Base-by-base conservation (phyloP, 1,140 invertebrate genomes). In the Leguminivora glycinivorella region DNA sequence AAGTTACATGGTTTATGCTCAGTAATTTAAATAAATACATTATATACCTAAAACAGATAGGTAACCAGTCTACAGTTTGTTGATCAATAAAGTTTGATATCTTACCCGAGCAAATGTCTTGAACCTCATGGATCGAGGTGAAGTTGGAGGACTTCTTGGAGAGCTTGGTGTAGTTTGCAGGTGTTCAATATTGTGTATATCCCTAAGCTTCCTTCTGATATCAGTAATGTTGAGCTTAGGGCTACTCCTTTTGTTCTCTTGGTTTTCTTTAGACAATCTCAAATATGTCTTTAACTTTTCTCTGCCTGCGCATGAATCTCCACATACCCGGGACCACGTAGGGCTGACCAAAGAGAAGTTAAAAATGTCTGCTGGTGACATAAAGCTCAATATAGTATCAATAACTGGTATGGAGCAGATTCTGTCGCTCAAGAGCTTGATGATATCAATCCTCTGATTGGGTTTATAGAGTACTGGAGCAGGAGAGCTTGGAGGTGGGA, bases 31-130 rank as follows among this genome's bases (percentile, higher is more conserved):
- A 38, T n/a, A n/a, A n/a, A n/a, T n/a, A n/a, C n/a, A n/a, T n/a
- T n/a, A n/a, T n/a, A n/a, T n/a, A n/a, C n/a, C n/a, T n/a, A n/a
- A n/a, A n/a, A n/a, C n/a, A n/a, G n/a, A n/a, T n/a, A n/a, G n/a
- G n/a, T n/a, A n/a, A n/a, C 31, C 10, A 10, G 12, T 10, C 31
- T 34, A 12, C 12, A 38, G 7, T 12, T 31, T 31, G 5, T 9
- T n/a, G n/a, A n/a, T n/a, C n/a, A 70, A 70, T 58, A 17, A 63
- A 56, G 71, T 52, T 52, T 47, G n/a, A 56, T 60, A 69, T 67
- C 70, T 77, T 82, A 93, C 92, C 87, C 92, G 92, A 26, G 85
- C 77, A 82, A 89, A 93, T 75, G 83, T 87, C 70, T 85, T 88
- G 74, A 92, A 92, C 70, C 82, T 83, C 6, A 83, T 85, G 56